Conservation (phyloP, 2,888 invertebrate species). For the Bombyx huttoni region DNA sequence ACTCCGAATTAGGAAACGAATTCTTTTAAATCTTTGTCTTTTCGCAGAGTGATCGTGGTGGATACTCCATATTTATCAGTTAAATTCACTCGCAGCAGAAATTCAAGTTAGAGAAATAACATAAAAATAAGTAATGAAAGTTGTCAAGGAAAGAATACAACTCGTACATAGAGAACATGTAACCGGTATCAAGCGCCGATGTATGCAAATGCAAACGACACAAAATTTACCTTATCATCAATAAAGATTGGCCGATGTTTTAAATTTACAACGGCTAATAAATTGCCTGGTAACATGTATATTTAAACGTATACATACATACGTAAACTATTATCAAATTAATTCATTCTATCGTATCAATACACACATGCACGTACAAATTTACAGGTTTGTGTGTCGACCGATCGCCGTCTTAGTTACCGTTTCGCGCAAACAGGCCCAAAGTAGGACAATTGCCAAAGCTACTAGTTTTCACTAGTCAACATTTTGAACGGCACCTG, state of each 20-base stretch:
- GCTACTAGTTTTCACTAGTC: slow-evolving; percentile 3
- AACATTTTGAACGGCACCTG: slow-evolving; percentile 1
- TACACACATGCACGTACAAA: background rate
- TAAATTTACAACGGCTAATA: background rate
- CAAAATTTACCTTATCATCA: background rate
- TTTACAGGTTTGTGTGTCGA: slow-evolving; percentile 22
- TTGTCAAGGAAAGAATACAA: background rate
- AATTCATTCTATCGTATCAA: background rate
- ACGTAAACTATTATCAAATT: background rate
- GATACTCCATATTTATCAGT: too few species aligned
- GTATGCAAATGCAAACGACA: slow-evolving; percentile 1
- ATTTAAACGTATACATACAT: background rate
- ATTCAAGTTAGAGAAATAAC: too few species aligned
- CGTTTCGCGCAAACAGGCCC: slow-evolving; percentile 42
- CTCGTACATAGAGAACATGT: background rate
- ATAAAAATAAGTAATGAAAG: background rate
- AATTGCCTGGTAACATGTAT: background rate
- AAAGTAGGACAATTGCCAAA: slow-evolving; percentile 32
- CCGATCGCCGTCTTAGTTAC: slow-evolving; percentile 31
- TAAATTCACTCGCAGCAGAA: too few species aligned
- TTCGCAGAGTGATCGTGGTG: too few species aligned
- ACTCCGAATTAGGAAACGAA: too few species aligned
- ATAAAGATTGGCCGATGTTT: background rate
- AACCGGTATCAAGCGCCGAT: background rate
- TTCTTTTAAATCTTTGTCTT: too few species aligned